Percentiles rank a stretch among this genome's conserved stretches.
phyloP scores from a whole-genome alignment of 2,888 invertebrate species.

The Augiades crinisus region DNA sequence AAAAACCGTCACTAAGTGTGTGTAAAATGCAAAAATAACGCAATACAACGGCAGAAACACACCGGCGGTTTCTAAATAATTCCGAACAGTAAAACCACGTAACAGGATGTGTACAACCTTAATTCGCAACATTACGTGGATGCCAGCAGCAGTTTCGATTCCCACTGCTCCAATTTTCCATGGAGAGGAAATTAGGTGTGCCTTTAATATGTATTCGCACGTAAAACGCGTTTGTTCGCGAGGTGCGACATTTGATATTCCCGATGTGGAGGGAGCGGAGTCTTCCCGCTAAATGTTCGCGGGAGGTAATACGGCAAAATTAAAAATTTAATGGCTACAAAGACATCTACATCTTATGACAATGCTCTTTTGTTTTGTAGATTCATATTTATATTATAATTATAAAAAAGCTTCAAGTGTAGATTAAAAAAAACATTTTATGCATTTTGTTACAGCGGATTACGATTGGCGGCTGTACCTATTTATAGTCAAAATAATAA shows the following conservation, averaged over 20 bases:
- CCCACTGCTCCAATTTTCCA: conserved; percentile 14
- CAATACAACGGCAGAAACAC: no score
- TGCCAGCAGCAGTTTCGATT: conserved; percentile 14
- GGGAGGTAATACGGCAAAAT: neutral
- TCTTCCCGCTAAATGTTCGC: conserved; percentile 1
- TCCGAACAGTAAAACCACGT: neutral
- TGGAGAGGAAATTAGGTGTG: conserved; percentile 23
- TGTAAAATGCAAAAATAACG: no score
- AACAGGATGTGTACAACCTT: conserved; percentile 1
- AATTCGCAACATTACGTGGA: conserved; percentile 10
- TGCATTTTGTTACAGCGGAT: no score
- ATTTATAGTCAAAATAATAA: no score
- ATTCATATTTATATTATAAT: no score
- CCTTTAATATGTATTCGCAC: conserved; percentile 22
- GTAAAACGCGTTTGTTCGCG: conserved; percentile 22
- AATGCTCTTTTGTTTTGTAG: no score
- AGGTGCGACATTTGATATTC: conserved; percentile 11
- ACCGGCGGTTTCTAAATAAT: no score
- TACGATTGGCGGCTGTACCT: no score
- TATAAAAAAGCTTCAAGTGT: no score
- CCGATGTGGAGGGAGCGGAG: neutral
- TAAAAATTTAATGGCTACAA: neutral
- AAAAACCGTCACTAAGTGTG: no score
- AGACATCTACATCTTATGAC: no score
- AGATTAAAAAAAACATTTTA: no score